phyloP scores from a whole-genome alignment of 2,797 vertebrate species.

The Rallus crepitans region DNA sequence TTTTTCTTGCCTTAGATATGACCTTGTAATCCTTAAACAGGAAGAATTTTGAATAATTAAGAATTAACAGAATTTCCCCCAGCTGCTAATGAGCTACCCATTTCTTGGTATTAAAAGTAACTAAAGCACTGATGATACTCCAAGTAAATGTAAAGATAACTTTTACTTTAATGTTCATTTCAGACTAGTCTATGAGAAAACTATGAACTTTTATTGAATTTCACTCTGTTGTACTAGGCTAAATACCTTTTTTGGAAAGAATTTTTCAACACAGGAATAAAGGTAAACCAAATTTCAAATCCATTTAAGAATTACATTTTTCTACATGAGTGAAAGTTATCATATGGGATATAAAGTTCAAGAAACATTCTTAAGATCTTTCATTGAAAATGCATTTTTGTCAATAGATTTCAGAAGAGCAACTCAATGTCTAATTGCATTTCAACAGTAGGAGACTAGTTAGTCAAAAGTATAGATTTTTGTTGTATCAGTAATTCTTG shows the following conservation, averaged over 20 bases:
- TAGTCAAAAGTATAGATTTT: background rate
- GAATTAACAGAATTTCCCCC: background rate
- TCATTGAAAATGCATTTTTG: background rate
- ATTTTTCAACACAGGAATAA: background rate
- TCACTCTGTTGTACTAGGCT: background rate
- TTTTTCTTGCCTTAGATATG: background rate
- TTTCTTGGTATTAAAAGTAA: background rate
- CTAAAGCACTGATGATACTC: background rate
- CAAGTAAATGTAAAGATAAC: background rate
- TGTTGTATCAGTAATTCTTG: background rate
- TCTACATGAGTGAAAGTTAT: background rate
- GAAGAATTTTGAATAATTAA: background rate
- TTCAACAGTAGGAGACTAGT: background rate
- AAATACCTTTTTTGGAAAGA: background rate
- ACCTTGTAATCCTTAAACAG: background rate
- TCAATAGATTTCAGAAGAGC: slow-evolving; percentile 1
- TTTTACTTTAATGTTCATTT: background rate
- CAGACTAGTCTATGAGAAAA: background rate
- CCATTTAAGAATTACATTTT: background rate
- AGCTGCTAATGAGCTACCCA: background rate
- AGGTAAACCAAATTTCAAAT: background rate
- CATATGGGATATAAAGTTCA: background rate
- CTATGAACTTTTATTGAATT: background rate
- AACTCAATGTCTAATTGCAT: background rate
- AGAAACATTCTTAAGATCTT: background rate